Percentiles rank a stretch among this genome's conserved stretches.
Conservation (phyloP, 2,797 vertebrate genomes). For the Acanthurus tractus region DNA sequence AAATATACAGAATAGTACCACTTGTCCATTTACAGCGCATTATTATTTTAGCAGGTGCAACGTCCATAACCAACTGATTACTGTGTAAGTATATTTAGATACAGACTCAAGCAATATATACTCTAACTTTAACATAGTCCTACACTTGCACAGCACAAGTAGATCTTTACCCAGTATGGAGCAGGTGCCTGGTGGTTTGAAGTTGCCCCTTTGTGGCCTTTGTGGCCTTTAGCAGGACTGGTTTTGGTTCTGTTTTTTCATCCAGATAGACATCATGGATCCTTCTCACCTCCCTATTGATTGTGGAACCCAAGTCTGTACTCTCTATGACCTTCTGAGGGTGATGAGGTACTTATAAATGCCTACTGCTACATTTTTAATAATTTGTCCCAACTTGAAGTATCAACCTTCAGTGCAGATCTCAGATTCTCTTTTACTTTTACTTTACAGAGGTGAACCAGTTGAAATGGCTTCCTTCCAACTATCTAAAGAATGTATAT, state of each 20-base stretch:
- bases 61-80: conserved; percentile 16
- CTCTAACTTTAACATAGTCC: background rate
- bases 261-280: background rate
- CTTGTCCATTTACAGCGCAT: conserved; percentile 1
- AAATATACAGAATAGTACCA: background rate
- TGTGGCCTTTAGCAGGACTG: background rate
- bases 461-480: background rate
- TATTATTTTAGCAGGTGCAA: conserved; percentile 45
- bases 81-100: conserved; percentile 10
- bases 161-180: background rate
- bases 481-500: background rate
- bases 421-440: background rate
- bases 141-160: background rate
- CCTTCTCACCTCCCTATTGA: background rate
- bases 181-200: background rate
- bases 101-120: conserved; percentile 6
- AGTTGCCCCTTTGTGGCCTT: background rate
- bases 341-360: background rate
- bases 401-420: background rate
- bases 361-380: background rate
- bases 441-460: background rate
- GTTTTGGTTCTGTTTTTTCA: background rate
- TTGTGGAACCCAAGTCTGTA: background rate
- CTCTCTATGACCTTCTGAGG: background rate
- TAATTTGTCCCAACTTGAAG: background rate